A percentile compares a stretch with the other conserved stretches of the same genome.
These are phyloP conservation scores for Eremophila alpestris DNA, from an alignment of 2,797 vertebrate genomes.

Conservation along the genomic window DNA sequence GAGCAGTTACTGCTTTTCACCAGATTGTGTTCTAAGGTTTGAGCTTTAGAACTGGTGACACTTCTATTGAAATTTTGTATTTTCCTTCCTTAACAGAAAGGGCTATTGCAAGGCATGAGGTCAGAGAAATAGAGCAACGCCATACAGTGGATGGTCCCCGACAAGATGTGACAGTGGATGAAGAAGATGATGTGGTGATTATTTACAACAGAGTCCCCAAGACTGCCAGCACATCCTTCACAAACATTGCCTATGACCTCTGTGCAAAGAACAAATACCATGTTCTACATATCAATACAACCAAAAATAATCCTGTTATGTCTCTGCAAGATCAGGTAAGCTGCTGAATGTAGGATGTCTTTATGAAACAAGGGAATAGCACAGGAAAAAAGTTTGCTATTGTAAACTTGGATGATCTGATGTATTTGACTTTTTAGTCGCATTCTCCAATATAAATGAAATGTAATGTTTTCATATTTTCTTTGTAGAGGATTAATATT, in stretches of 20 bases:
- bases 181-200: conserved; percentile 88
- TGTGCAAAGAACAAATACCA: conserved; percentile 95
- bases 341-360: background rate
- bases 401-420: background rate
- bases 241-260: conserved; percentile 97
- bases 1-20: background rate
- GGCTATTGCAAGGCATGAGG: conserved; percentile 95
- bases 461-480: background rate
- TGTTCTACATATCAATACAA: conserved; percentile 98
- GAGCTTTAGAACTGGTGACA: background rate
- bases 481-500: background rate
- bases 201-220: conserved; percentile 98
- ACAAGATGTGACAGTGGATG: conserved; percentile 76
- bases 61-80: background rate
- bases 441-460: background rate
- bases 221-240: conserved; percentile 98
- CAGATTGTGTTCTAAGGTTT: background rate
- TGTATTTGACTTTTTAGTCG: background rate
- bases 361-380: background rate
- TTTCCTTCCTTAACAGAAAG: conserved; percentile 81
- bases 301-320: conserved; percentile 99
- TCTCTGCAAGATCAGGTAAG: conserved; percentile 97
- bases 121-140: conserved; percentile 93
- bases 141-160: conserved; percentile 87
- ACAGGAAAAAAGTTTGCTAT: background rate